Percentiles rank a stretch among this genome's conserved stretches.
These are phyloP conservation scores for Gerosis bhagava DNA, from an alignment of 2,888 invertebrate genomes.

Conservation along the genomic window DNA sequence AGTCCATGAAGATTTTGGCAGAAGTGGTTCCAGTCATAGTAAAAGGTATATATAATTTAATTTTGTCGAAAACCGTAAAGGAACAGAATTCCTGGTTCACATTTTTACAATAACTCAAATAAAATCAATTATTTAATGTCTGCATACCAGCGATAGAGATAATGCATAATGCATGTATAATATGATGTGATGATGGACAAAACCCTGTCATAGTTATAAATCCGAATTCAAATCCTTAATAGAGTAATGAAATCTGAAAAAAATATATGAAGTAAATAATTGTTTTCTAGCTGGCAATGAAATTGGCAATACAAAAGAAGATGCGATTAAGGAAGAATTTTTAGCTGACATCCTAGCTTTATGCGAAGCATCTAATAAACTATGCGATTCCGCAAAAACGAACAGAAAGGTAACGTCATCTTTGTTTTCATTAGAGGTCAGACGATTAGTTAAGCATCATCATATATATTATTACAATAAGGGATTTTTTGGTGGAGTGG, in stretches of 20 bases:
- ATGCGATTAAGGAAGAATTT: conserved; percentile 40
- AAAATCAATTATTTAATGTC: no score
- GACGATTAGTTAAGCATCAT: no score
- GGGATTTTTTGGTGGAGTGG: no score
- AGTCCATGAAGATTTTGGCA: conserved; percentile 42
- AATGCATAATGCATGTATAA: no score
- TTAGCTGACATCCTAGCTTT: conserved; percentile 44
- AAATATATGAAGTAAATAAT: no score
- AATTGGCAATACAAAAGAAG: conserved; percentile 41
- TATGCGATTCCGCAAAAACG: conserved; percentile 45
- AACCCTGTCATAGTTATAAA: no score
- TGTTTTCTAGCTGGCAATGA: conserved; percentile 44
- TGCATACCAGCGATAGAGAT: no score
- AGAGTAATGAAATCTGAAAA: no score
- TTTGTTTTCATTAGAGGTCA: conserved; percentile 24
- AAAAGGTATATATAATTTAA: conserved; percentile 42
- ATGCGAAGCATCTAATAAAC: conserved; percentile 42
- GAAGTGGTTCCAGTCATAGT: conserved; percentile 45
- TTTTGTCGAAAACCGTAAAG: neutral
- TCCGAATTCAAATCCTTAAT: no score
- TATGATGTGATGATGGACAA: no score
- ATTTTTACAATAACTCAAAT: no score
- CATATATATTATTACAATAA: no score
- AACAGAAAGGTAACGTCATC: conserved; percentile 43
- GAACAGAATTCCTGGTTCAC: neutral